A percentile compares a stretch with the other conserved stretches of the same genome.
Evolutionary conservation across 2,113 vertebrate genomes (phyloP).

Genomic region (Mixornis gularis): DNA sequence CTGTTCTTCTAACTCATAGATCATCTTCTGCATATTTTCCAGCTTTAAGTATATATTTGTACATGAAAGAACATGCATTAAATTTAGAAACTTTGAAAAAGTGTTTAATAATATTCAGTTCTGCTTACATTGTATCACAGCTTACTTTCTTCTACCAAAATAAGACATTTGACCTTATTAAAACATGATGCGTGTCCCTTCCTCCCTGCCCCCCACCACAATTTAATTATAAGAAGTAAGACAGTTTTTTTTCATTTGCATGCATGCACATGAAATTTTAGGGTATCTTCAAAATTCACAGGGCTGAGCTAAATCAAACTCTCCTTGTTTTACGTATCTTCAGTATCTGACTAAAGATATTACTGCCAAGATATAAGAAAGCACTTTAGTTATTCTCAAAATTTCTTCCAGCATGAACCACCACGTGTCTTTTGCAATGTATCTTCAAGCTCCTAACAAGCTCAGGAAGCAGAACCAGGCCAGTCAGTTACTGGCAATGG

Average conservation of each 20-base stretch:
- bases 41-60: conserved; percentile 74
- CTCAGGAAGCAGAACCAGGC: conserved; percentile 22
- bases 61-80: conserved; percentile 38
- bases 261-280: background rate
- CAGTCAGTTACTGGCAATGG: background rate
- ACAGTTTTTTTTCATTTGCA: background rate
- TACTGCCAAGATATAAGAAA: background rate
- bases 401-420: background rate
- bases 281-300: background rate
- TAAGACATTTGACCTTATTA: background rate
- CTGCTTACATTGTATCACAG: background rate
- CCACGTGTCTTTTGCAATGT: background rate
- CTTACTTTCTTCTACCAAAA: background rate
- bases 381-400: background rate
- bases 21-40: conserved; percentile 93
- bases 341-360: background rate
- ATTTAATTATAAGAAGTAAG: background rate
- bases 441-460: background rate
- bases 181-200: accelerated
- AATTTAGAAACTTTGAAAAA: background rate
- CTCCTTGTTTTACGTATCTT: background rate
- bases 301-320: background rate
- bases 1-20: conserved; percentile 94
- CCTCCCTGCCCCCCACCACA: accelerated
- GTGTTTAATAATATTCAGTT: background rate